Conservation (phyloP, 2,113 vertebrate species). For the Nycticorax nycticorax region DNA sequence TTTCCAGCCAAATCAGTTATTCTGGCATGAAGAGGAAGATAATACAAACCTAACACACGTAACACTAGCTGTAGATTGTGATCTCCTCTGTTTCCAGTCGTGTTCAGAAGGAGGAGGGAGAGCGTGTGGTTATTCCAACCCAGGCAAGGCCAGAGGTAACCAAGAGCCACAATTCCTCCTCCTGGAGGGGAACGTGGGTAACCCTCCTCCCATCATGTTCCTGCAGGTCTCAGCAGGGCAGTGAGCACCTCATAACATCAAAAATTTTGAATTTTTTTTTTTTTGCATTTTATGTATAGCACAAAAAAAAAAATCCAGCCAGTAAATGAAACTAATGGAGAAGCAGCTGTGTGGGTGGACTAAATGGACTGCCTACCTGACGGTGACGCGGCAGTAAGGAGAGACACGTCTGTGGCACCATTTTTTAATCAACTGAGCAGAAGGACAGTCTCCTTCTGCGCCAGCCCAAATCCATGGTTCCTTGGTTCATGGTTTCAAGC, state of each 20-base stretch:
- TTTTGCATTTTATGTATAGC: neutral
- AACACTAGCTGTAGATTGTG: neutral
- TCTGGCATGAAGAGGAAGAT: neutral
- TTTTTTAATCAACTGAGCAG: neutral
- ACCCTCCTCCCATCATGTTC: neutral
- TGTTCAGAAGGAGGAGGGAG: neutral
- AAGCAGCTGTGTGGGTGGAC: neutral
- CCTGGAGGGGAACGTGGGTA: neutral
- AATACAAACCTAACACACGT: neutral
- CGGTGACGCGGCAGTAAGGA: no score
- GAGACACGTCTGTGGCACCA: neutral
- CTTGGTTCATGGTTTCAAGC: neutral
- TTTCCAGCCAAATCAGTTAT: neutral
- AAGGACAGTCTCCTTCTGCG: neutral
- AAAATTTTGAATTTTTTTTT: neutral
- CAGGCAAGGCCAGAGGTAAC: neutral
- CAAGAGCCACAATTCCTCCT: neutral
- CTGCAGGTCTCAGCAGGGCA: neutral
- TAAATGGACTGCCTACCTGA: no score
- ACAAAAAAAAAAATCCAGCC: neutral
- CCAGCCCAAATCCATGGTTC: neutral
- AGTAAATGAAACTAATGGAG: neutral
- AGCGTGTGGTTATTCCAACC: fast-evolving
- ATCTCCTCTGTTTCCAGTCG: fast-evolving
- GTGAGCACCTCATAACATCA: neutral